Evolutionary conservation across 2,797 vertebrate genomes (phyloP).

Genomic region (Pseudomugil tenellus): DNA sequence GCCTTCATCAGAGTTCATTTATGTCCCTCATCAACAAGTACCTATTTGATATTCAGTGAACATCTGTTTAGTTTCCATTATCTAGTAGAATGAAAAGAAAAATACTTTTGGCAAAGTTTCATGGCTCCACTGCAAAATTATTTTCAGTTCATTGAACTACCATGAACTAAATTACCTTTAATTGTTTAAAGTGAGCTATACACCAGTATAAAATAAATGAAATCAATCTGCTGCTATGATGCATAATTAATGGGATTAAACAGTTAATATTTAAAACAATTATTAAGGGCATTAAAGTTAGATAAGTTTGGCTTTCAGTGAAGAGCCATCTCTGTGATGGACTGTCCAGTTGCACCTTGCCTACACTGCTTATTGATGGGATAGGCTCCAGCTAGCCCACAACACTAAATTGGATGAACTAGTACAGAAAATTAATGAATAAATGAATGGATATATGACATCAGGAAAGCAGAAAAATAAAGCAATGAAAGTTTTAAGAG

Average conservation of each 20-base stretch:
- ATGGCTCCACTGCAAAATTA: slow-evolving; percentile 49
- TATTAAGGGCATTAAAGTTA: slow-evolving; percentile 26
- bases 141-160: slow-evolving; percentile 63
- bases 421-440: no score
- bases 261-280: slow-evolving; percentile 45
- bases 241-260: background rate
- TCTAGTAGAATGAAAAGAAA: slow-evolving; percentile 22
- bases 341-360: no score
- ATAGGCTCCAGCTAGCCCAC: no score
- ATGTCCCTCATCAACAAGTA: background rate
- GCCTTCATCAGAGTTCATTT: background rate
- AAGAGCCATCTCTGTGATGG: no score
- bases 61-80: slow-evolving; percentile 19
- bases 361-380: no score
- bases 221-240: slow-evolving; percentile 16
- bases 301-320: slow-evolving; percentile 14
- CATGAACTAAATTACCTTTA: slow-evolving; percentile 60
- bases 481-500: background rate
- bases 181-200: slow-evolving; percentile 45
- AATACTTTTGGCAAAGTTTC: slow-evolving; percentile 42
- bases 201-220: slow-evolving; percentile 28
- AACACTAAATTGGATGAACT: no score
- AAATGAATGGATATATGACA: no score
- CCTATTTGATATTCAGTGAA: slow-evolving; percentile 16
- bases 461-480: background rate